Conservation (phyloP, 2,888 invertebrate species). For the Drosophila parthenogenetica region DNA sequence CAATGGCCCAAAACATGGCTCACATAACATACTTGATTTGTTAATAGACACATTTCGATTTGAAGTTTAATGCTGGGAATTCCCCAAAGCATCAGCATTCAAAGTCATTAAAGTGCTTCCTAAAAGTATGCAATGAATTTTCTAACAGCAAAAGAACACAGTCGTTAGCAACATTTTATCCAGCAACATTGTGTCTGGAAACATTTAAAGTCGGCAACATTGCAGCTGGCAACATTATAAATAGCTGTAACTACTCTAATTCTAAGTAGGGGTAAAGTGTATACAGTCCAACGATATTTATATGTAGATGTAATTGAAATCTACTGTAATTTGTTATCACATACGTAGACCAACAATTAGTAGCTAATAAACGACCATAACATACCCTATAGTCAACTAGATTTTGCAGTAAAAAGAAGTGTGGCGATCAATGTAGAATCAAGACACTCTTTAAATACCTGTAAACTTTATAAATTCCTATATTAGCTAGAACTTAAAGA, state of each 20-base stretch:
- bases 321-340: conserved; percentile 4
- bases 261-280: background rate
- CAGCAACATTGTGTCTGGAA: conserved; percentile 26
- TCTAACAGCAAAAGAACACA: background rate
- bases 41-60: conserved; percentile 32
- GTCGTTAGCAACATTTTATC: conserved; percentile 26
- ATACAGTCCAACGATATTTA: background rate
- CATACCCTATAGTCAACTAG: conserved; percentile 3
- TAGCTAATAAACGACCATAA: conserved; percentile 12
- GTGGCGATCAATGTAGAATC: conserved; percentile 19
- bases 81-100: background rate
- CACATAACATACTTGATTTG: conserved; percentile 37
- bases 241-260: background rate
- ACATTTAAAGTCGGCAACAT: conserved; percentile 27
- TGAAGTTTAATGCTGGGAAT: conserved; percentile 8
- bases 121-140: conserved; percentile 46
- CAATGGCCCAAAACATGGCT: conserved; percentile 17
- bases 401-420: conserved; percentile 15
- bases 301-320: conserved; percentile 6
- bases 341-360: conserved; percentile 17
- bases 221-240: conserved; percentile 11
- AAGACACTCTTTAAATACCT: conserved; percentile 33
- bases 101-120: conserved; percentile 5
- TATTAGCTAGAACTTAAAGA: conserved; percentile 31
- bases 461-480: conserved; percentile 10